Conservation (phyloP, 2,888 invertebrate genomes). For the Orchesella flavescens region DNA sequence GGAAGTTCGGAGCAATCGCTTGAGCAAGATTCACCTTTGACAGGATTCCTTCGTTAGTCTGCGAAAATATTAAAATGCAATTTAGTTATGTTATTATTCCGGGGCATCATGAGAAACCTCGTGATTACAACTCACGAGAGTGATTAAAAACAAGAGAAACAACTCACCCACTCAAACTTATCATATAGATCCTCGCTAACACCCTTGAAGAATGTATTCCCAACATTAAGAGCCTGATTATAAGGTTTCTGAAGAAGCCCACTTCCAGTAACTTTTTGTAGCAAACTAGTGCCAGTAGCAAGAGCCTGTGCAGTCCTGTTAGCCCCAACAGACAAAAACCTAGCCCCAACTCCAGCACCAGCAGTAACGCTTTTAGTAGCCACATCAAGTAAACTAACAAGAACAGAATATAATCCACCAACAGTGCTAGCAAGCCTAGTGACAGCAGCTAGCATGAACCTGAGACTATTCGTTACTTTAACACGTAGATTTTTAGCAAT, state of each 20-base stretch:
- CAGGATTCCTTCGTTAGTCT: conserved; percentile 24
- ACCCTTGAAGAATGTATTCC: background rate
- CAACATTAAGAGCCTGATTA: conserved; percentile 7
- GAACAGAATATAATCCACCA: conserved; percentile 14
- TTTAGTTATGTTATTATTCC: too few species aligned
- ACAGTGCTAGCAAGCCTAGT: conserved; percentile 19
- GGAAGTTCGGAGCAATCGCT: conserved; percentile 31
- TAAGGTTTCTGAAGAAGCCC: background rate
- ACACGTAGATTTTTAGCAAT: conserved; percentile 11
- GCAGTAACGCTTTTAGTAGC: background rate
- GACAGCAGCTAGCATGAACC: conserved; percentile 7
- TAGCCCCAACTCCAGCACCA: conserved; percentile 7
- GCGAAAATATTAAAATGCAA: background rate
- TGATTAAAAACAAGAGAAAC: too few species aligned
- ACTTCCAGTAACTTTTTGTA: background rate
- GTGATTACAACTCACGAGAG: too few species aligned
- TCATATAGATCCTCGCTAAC: conserved; percentile 20
- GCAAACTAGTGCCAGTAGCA: background rate
- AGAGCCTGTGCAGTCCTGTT: background rate
- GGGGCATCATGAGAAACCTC: too few species aligned
- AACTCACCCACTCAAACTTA: conserved; percentile 18
- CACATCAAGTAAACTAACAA: conserved; percentile 20
- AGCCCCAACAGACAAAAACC: background rate
- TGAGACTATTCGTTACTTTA: conserved; percentile 9
- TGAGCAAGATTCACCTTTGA: conserved; percentile 26